Evolutionary conservation across 1,140 invertebrate species (phyloP).

Genomic region (Rhagoletis zephyria): DNA sequence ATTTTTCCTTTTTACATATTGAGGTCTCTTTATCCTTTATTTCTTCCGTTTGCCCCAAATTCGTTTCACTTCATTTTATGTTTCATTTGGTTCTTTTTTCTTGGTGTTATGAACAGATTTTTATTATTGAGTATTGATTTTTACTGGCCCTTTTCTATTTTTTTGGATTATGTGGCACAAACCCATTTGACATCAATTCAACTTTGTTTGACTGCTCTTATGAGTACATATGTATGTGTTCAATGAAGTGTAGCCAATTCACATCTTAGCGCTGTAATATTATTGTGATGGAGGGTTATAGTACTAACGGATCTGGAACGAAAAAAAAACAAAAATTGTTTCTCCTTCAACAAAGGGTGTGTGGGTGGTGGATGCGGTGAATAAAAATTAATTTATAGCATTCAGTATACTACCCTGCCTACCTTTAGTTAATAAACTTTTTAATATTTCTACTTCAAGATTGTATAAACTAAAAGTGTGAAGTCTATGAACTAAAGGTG

Average conservation of each 20-base stretch:
- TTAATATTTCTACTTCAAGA: no score
- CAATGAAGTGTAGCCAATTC: background rate
- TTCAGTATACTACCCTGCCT: no score
- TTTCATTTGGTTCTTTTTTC: background rate
- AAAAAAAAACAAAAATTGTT: no score
- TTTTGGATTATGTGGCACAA: conserved; percentile 49
- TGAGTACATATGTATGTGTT: background rate
- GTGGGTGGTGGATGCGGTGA: no score
- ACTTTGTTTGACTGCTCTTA: conserved; percentile 19
- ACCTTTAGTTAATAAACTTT: no score
- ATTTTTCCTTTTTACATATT: background rate
- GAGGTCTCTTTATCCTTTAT: background rate
- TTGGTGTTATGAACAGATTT: conserved; percentile 19
- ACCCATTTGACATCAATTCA: conserved; percentile 47
- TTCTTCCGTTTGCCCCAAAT: conserved; percentile 32
- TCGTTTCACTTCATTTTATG: conserved; percentile 8
- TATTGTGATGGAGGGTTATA: background rate
- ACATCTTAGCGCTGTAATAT: background rate
- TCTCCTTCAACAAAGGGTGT: no score
- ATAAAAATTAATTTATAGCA: no score
- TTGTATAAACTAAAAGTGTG: no score
- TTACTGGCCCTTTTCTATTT: background rate
- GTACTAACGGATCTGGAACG: no score
- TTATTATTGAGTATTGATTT: conserved; percentile 14
- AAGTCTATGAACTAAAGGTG: no score